Evolutionary conservation across 2,888 invertebrate species (phyloP), one percentile per base, ranked within the genome.

Genomic region (Sclerodermus sp.): DNA sequence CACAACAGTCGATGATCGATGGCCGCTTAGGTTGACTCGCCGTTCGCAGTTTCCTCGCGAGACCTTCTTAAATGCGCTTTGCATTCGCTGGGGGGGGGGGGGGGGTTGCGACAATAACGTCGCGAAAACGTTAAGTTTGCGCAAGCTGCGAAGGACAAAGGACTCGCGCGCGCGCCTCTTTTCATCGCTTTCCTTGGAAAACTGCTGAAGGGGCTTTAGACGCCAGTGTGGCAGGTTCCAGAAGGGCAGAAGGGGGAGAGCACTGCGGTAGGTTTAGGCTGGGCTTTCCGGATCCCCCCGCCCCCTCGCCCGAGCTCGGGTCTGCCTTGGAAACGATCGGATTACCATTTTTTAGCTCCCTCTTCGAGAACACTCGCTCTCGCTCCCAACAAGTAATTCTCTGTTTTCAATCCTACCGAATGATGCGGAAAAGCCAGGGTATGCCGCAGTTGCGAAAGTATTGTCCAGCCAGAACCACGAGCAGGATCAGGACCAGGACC

Each of bases 321-420:
- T 50, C 43, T 51, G 41, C 39, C 50, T 45, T 49, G 54, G 51
- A 59, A 67, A 64, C 64, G 64, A 62, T 55, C 58, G 61, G 62
- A 70, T 70, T 68, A 66, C 58, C 67, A 66, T 68, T 66, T 67
- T 66, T 70, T 57, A 57, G 49, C 57, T 49, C 60, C 52, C 53
- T 45, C 45, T 53, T 37, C 32, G 46, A 47, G 44, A 38, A 18
- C 34, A 14, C 34, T 13, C 37, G 41, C n/a, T 38, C 2, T 48
- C 43, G 32, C 42, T 45, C 14, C 38, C 46, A 46, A 52, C 57
- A 57, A 54, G 61, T 64, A 64, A 68, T 68, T 66, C 61, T 53
- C 54, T 58, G 62, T 62, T 68, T 65, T 64, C 67, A 66, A 68
- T 67, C 66, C 60, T 60, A 48, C 51, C 51, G 62, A 67, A 68